Base-by-base conservation (phyloP, 2,113 vertebrate genomes). In the Labeo catla region DNA sequence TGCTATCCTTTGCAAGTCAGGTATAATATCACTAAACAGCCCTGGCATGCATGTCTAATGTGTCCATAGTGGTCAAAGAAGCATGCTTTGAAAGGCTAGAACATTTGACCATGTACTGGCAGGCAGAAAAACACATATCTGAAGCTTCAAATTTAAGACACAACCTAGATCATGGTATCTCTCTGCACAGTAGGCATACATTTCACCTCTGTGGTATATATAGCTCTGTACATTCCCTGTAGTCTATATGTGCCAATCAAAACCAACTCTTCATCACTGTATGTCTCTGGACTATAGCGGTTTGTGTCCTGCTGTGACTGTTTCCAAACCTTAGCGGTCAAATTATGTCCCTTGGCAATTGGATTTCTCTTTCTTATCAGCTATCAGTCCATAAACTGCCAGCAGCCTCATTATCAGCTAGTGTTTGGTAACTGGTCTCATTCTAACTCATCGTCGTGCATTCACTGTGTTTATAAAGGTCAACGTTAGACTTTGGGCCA, bases 291-390 rank as follows among this genome's bases (percentile, higher is more conserved):
- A 43, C 47, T n/a, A 28, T 16, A 68, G n/a, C 50, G 63, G 80
- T 34, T 36, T 63, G 36, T 78, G 54, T 65, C 15, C 23, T 61
- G 36, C 76, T 77, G 23, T 54, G n/a, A 54, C 7, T 0, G n/a
- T 66, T 65, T 66, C 61, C 4, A 52, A 82, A 68, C 45, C 43
- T 68, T 12, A 82, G 43, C 43, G 43, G 36, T 63, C 66, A 73
- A 52, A 86, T 74, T 4, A 52, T 76, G 45, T 66, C n/a, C 39
- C 66, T 73, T 54, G n/a, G 50, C 65, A 45, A 81, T 47, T 65
- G 78, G 43, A 61, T 74, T 47, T 57, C 23, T 72, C n/a, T 76
- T 76, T 76, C 57, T 84, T 84, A 76, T 72, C 49, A 61, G 13
- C 36, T 70, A 57, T 73, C 63, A 47, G 77, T 61, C 77, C 68